Percentiles rank a stretch among this genome's conserved stretches.
Evolutionary conservation across 2,113 vertebrate species (phyloP).

Genomic region (Sebastes fasciatus): DNA sequence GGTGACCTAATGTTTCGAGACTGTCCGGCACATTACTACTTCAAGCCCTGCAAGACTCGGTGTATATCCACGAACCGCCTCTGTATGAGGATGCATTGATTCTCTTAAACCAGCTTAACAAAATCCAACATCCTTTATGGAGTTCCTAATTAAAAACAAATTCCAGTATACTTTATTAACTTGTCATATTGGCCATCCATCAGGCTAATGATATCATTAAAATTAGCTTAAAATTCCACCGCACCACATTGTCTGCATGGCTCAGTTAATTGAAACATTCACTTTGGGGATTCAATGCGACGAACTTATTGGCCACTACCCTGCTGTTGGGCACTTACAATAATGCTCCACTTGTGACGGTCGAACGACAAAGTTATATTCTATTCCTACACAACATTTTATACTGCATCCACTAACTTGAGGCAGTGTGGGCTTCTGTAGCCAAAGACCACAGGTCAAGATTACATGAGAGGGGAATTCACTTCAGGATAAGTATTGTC

Average conservation of each 20-base stretch:
- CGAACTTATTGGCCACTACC: slow-evolving; percentile 24
- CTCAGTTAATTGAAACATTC: slow-evolving; percentile 15
- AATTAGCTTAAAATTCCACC: background rate
- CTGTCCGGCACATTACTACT: background rate
- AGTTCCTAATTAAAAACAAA: slow-evolving; percentile 22
- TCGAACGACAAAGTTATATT: background rate
- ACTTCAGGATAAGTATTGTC: slow-evolving; percentile 10
- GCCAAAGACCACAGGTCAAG: slow-evolving; percentile 1
- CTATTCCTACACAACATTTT: background rate
- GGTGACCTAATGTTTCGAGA: slow-evolving; percentile 7
- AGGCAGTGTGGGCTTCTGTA: background rate
- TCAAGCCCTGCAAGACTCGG: slow-evolving; percentile 6
- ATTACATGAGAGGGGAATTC: slow-evolving; percentile 14
- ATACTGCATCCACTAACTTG: background rate
- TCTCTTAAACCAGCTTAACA: slow-evolving; percentile 2
- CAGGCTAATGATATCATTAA: slow-evolving; percentile 37
- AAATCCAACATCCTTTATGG: no score
- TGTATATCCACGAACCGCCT: background rate
- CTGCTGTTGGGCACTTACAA: slow-evolving; percentile 5
- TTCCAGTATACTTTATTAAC: slow-evolving; percentile 2
- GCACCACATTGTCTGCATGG: slow-evolving; percentile 6
- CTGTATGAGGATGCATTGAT: background rate
- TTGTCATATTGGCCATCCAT: slow-evolving; percentile 6
- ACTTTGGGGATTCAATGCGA: slow-evolving; percentile 8
- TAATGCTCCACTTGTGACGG: background rate